Evolutionary conservation across 2,113 vertebrate genomes (phyloP), one percentile per base, ranked within the genome.

Genomic region (Budorcas taxicolor): DNA sequence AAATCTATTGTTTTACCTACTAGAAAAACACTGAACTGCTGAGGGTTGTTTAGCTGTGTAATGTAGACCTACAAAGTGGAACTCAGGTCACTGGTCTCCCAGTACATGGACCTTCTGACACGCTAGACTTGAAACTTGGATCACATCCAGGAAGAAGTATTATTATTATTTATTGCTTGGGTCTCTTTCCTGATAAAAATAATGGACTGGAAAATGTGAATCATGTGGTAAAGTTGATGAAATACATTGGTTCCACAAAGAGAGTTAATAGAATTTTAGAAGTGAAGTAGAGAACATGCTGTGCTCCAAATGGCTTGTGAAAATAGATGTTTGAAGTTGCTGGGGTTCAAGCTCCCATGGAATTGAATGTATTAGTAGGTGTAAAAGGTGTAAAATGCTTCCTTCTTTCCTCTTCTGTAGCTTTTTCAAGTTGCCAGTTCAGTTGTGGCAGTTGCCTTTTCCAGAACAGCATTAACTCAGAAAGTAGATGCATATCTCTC

Each of bases 121-220:
- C 2, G 3, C 36, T 71, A 60, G 27, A 76, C 36, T 85, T 85
- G 53, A 76, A 62, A 27, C 78, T 89, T 83, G 87, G 87, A 55
- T 78, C 94, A 50, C 14, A 94, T 25, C 14, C 29, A 78, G 52
- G 19, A 84, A 93, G 88, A 55, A 86, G 33, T 45, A 19, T 52
- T 40, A 36, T 43, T 57, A 40, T 45, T 85, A 58, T 85, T 60
- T 85, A 60, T 45, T 47, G 29, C 23, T 33, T 60, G 16, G 29
- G 11, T 93, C 43, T 80, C 45, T 82, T 93, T 91, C 96, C 57
- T 95, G 80, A 71, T 97, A 62, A 95, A 93, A 93, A 45, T 62
- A 52, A 83, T 62, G 36, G 27, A 60, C 40, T 85, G 29, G 58
- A 58, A 87, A 90, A 45, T 62, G 40, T 52, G 81, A 60, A 58